These are phyloP conservation scores for Colletes gigas DNA, from an alignment of 1,140 invertebrate species.

Conservation along the genomic window DNA sequence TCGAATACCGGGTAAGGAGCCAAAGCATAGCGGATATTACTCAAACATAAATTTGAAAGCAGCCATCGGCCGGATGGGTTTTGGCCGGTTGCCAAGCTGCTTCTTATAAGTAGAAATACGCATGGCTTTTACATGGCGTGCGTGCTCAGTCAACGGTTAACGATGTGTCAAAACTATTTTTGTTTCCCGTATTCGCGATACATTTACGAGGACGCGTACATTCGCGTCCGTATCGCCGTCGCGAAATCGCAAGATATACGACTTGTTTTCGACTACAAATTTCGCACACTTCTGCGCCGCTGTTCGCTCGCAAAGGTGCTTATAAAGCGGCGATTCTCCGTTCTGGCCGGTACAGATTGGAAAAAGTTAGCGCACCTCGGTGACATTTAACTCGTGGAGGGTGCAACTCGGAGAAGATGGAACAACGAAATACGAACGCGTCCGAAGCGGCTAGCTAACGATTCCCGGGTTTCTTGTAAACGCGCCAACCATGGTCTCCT, in stretches of 20 bases:
- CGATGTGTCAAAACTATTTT: constrained; percentile 68
- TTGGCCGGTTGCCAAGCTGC: constrained; percentile 51
- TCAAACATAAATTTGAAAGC: constrained; percentile 58
- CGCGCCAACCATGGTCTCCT: constrained; percentile 1
- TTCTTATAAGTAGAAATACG: constrained; percentile 62
- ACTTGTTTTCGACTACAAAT: constrained; percentile 15
- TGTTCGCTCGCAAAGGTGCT: not conserved
- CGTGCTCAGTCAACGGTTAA: constrained; percentile 61
- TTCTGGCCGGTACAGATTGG: not conserved
- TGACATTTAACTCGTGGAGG: constrained; percentile 52
- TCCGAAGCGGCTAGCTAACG: constrained; percentile 37
- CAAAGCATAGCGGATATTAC: constrained; percentile 55
- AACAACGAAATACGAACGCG: not conserved
- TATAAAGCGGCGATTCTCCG: no score
- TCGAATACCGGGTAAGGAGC: constrained; percentile 12
- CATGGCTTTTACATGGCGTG: constrained; percentile 54
- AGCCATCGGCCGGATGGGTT: constrained; percentile 49
- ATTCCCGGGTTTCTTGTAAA: not conserved
- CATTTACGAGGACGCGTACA: constrained; percentile 49
- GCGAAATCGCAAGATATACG: constrained; percentile 13
- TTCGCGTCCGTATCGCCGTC: not conserved
- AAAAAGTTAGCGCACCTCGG: constrained; percentile 18
- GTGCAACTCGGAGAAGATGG: not conserved
- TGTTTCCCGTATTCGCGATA: constrained; percentile 53
- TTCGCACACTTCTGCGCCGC: not conserved